phyloP scores from a whole-genome alignment of 2,113 vertebrate genomes.

The Gallinago media region DNA sequence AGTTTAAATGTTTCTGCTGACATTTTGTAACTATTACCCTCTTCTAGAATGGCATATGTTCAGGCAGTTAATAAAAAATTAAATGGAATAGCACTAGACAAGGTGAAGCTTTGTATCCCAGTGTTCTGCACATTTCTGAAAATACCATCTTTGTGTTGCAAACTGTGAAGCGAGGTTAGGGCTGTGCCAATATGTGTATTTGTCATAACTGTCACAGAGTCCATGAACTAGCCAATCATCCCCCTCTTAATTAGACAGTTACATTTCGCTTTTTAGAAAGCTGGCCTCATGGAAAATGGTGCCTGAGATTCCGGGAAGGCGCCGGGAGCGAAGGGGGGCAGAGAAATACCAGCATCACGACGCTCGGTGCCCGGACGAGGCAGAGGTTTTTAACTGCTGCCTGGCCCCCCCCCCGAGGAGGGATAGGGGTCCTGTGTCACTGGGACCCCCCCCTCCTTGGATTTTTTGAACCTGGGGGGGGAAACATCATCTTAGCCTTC shows the following conservation, averaged over 20 bases:
- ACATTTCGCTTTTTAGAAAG: slow-evolving; percentile 79
- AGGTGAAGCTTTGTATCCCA: slow-evolving; percentile 79
- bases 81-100: slow-evolving; percentile 85
- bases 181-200: slow-evolving; percentile 81
- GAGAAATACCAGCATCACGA: slow-evolving; percentile 55
- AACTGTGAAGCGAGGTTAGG: slow-evolving; percentile 84
- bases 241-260: slow-evolving; percentile 85
- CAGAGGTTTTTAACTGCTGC: slow-evolving; percentile 9
- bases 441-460: not conserved
- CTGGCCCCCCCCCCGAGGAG: not conserved
- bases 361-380: slow-evolving; percentile 29
- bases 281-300: slow-evolving; percentile 72
- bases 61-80: slow-evolving; percentile 93
- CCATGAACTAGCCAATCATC: slow-evolving; percentile 81
- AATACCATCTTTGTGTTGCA: slow-evolving; percentile 84
- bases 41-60: slow-evolving; percentile 90
- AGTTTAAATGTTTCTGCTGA: slow-evolving; percentile 93
- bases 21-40: slow-evolving; percentile 96
- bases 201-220: slow-evolving; percentile 86
- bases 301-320: slow-evolving; percentile 69
- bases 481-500: not conserved
- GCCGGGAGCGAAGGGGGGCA: slow-evolving; percentile 71
- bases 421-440: not conserved
- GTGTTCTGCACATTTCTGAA: slow-evolving; percentile 80
- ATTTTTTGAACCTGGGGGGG: not conserved